Conservation (phyloP, 2,797 vertebrate genomes). For the Pipistrellus kuhlii region DNA sequence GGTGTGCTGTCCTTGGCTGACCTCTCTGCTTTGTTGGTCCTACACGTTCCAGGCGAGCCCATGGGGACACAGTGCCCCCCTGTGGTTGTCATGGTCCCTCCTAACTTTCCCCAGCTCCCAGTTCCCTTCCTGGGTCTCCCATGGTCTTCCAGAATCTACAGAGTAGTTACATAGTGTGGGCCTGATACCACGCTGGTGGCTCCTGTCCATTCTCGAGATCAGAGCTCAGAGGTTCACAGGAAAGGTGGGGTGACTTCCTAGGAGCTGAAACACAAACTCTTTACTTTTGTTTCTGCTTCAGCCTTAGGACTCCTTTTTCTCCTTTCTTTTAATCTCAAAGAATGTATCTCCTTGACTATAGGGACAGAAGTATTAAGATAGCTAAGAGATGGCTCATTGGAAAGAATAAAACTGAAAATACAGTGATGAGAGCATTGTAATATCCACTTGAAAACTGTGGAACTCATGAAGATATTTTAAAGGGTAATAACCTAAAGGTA, state of each 20-base stretch:
- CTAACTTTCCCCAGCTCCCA: neutral
- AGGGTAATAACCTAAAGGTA: neutral
- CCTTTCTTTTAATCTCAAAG: constrained; percentile 11
- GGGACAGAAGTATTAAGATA: neutral
- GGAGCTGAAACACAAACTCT: neutral
- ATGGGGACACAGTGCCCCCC: constrained; percentile 62
- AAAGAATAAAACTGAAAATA: constrained; percentile 1
- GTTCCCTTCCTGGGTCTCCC: neutral
- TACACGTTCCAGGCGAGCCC: neutral
- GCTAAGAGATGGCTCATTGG: neutral
- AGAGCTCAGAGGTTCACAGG: neutral
- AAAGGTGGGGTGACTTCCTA: neutral
- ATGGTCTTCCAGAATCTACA: neutral
- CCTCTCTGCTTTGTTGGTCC: neutral
- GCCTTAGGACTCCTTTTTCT: neutral
- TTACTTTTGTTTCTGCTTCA: neutral
- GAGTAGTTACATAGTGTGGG: neutral
- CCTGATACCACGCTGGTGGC: too few relatives aligned
- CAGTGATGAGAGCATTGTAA: neutral
- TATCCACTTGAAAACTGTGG: neutral
- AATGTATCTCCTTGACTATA: constrained; percentile 2
- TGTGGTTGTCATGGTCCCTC: constrained; percentile 47
- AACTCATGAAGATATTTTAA: neutral
- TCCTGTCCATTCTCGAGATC: neutral
- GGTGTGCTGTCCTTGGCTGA: constrained; percentile 49